Percentiles rank a stretch among this genome's conserved stretches.
phyloP scores from a whole-genome alignment of 2,797 vertebrate genomes.

The Bradypodion ventrale region DNA sequence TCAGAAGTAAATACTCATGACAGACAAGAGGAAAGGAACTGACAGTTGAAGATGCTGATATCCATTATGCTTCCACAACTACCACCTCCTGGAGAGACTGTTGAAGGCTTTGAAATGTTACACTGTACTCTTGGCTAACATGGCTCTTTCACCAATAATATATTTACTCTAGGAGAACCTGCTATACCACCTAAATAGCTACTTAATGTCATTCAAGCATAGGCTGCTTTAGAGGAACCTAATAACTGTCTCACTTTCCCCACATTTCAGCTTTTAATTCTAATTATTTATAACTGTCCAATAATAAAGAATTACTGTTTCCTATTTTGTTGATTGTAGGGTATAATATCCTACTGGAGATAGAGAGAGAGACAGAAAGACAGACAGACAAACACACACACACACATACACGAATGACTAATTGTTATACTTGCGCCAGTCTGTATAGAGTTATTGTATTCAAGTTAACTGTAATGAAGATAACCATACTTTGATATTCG shows the following conservation, averaged over 20 bases:
- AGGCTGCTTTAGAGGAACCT: conserved; percentile 50
- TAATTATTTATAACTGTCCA: conserved; percentile 44
- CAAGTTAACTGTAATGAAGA: neutral
- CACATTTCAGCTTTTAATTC: conserved; percentile 44
- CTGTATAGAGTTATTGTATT: neutral
- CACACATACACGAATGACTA: too few species aligned
- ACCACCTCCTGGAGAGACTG: conserved; percentile 71
- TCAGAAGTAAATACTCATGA: conserved; percentile 74
- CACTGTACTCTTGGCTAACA: conserved; percentile 61
- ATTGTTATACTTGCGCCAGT: neutral
- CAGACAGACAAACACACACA: too few species aligned
- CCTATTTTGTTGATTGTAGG: conserved; percentile 15
- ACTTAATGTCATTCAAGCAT: conserved; percentile 63
- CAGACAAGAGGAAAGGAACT: conserved; percentile 71
- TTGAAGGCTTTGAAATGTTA: conserved; percentile 68
- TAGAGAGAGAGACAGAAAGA: neutral
- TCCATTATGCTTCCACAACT: conserved; percentile 72
- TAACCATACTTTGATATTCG: too few species aligned
- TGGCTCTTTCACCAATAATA: conserved; percentile 68
- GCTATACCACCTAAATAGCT: conserved; percentile 67
- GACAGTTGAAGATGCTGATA: conserved; percentile 75
- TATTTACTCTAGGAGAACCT: conserved; percentile 69
- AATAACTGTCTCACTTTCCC: conserved; percentile 49
- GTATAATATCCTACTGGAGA: neutral
- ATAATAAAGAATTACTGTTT: conserved; percentile 52